These are phyloP conservation scores for Herminia tarsipennalis DNA, from an alignment of 2,888 invertebrate species.

Conservation along the genomic window DNA sequence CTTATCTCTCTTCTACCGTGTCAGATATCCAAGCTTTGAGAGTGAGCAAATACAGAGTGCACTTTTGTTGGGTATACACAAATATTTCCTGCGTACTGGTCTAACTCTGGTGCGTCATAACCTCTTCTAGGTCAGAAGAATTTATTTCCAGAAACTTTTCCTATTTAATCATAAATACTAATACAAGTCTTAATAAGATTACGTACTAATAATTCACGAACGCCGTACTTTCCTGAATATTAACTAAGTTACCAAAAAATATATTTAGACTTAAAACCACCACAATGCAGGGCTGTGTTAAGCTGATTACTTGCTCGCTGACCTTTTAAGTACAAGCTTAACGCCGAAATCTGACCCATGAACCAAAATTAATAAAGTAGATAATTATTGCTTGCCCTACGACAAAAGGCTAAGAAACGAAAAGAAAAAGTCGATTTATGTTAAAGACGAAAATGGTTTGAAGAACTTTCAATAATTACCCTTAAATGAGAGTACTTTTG, in stretches of 20 bases:
- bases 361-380: conserved; percentile 54
- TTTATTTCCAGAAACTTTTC: neutral
- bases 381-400: conserved; percentile 50
- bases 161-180: conserved; percentile 7
- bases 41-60: too few relatives aligned
- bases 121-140: neutral
- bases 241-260: conserved; percentile 42
- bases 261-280: conserved; percentile 34
- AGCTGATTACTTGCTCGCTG: conserved; percentile 62
- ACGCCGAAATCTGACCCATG: conserved; percentile 53
- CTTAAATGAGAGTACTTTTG: conserved; percentile 12
- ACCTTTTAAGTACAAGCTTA: conserved; percentile 61
- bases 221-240: conserved; percentile 20
- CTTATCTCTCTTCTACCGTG: too few relatives aligned
- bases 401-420: conserved; percentile 25
- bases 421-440: conserved; percentile 26
- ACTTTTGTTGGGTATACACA: too few relatives aligned
- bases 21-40: too few relatives aligned
- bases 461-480: conserved; percentile 27
- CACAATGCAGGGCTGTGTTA: conserved; percentile 46
- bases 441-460: conserved; percentile 25
- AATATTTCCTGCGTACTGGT: too few relatives aligned
- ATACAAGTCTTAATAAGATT: conserved; percentile 15
- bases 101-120: too few relatives aligned
- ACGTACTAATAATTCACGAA: conserved; percentile 27